Base-by-base conservation (phyloP, 2,797 vertebrate species). In the Paramormyrops hopkinsi region DNA sequence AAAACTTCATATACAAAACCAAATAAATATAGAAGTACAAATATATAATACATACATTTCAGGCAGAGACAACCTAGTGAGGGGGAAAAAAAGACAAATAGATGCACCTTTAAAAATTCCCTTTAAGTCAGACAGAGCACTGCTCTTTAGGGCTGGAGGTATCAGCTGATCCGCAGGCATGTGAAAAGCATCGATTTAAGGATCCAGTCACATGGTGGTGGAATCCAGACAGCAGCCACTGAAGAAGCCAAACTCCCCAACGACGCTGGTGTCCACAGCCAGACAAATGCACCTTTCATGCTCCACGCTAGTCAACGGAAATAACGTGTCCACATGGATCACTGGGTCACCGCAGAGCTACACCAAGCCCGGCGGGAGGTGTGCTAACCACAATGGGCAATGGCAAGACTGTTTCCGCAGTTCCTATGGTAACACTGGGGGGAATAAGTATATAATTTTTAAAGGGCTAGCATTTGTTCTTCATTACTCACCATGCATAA, bases 91-190 rank as follows among this genome's bases (percentile, higher is more conserved):
- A 41, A 14, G 2, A 4, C 9, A 86, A 59, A 88, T 9, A 22
- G 11, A 51, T 19, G 14, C 41, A 56, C 25, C 41, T 59, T 59
- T 41, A 46, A 65, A 22, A n/a, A 2, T 22, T n/a, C 86, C 86
- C 86, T 88, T 88, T 88, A 79, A 88, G 62, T 33, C 41, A 12
- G 54, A 88, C 17, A 76, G 48, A 6, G n/a, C 48, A 33, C 25
- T 79, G 4, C 86, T 88, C 44, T 37, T 73, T 19, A 65, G 62
- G 48, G 46, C 25, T 22, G 44, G 51, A 73, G 22, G 48, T 46
- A 84, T 91, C 89, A 91, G 90, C 90, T 89, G 90, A 91, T 88
- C 9, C 22, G 14, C 50, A 50, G 33, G 41, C 89, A 89, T 90
- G 90, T 87, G 90, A 90, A 90, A 87, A 89, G 87, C 86, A 90